Evolutionary conservation across 2,113 vertebrate species (phyloP).

Genomic region (Microcebus griseorufus): DNA sequence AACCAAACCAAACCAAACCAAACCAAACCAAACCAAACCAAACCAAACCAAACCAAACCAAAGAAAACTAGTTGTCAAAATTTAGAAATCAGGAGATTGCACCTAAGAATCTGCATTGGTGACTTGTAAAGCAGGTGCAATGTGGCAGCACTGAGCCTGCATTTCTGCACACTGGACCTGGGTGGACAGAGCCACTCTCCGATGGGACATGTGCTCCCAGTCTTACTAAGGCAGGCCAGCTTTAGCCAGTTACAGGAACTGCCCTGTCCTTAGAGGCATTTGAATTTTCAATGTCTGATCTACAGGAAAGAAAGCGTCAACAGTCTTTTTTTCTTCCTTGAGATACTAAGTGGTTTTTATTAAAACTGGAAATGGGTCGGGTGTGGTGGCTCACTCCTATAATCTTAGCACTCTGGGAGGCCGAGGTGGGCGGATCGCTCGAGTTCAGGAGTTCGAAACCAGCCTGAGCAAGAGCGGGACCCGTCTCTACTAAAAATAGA

Average conservation of each 20-base stretch:
- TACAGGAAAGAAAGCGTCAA: background rate
- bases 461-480: too few relatives aligned
- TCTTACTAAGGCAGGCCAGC: fast-evolving
- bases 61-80: background rate
- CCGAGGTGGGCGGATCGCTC: too few relatives aligned
- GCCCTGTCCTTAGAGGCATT: background rate
- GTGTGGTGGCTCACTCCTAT: too few relatives aligned
- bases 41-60: background rate
- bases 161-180: background rate
- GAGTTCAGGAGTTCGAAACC: too few relatives aligned
- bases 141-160: fast-evolving
- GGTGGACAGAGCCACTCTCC: background rate
- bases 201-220: background rate
- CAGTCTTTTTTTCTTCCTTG: background rate
- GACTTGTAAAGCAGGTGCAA: background rate
- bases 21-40: too few relatives aligned
- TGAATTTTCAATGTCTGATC: background rate
- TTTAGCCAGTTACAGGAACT: background rate
- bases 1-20: background rate
- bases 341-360: background rate
- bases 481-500: too few relatives aligned
- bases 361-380: background rate
- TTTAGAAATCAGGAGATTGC: background rate
- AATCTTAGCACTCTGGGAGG: too few relatives aligned
- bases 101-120: background rate